Evolutionary conservation across 2,888 invertebrate species (phyloP).

Genomic region (Scaeva pyrastri): DNA sequence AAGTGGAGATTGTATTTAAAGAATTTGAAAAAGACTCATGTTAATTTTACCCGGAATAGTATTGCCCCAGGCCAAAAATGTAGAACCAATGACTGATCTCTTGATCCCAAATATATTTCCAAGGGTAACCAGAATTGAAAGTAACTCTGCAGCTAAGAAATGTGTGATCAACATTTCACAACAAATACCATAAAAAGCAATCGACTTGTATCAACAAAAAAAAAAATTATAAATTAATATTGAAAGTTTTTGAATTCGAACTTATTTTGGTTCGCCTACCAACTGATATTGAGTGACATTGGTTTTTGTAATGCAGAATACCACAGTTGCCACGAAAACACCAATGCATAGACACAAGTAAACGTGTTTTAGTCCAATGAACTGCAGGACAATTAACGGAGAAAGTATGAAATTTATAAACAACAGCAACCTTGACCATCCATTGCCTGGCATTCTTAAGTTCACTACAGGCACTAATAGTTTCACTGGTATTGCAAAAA

Average conservation of each 20-base stretch:
- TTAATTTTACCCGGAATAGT: conserved; percentile 38
- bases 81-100: conserved; percentile 50
- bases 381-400: conserved; percentile 31
- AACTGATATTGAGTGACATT: conserved; percentile 20
- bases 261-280: no score
- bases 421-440: conserved; percentile 56
- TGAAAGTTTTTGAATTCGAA: no score
- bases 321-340: not conserved
- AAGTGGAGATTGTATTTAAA: not conserved
- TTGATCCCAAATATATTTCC: conserved; percentile 53
- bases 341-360: not conserved
- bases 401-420: conserved; percentile 41
- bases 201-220: conserved; percentile 9
- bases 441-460: conserved; percentile 44
- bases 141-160: conserved; percentile 32
- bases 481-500: conserved; percentile 30
- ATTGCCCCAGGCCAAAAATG: conserved; percentile 49
- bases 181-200: conserved; percentile 40
- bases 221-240: not conserved
- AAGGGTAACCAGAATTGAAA: conserved; percentile 23
- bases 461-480: conserved; percentile 46
- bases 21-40: not conserved
- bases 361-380: not conserved
- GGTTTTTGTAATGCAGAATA: conserved; percentile 22
- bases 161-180: conserved; percentile 34